These are phyloP conservation scores for Sebastes schlegelii DNA, from an alignment of 2,113 vertebrate species.

Conservation along the genomic window DNA sequence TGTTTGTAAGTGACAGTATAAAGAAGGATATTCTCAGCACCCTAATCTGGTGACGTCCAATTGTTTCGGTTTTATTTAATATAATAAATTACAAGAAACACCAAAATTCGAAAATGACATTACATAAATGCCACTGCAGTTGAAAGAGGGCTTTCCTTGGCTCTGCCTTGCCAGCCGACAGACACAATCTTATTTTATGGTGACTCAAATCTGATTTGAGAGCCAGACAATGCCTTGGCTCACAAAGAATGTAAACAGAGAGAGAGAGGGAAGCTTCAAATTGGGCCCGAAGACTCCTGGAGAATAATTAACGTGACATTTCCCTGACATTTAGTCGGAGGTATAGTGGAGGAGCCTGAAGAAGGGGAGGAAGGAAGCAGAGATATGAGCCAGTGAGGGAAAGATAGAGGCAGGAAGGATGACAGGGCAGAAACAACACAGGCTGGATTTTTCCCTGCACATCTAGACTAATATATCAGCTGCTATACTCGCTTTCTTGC, in stretches of 20 bases:
- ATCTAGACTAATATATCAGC: conserved; percentile 37
- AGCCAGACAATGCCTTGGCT: conserved; percentile 68
- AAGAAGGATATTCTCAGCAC: neutral
- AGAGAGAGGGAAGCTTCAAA: conserved; percentile 61
- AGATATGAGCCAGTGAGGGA: conserved; percentile 48
- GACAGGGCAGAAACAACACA: conserved; percentile 25
- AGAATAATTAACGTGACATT: conserved; percentile 89
- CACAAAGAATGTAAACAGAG: conserved; percentile 63
- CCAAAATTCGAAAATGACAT: conserved; percentile 7
- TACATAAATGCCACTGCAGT: conserved; percentile 31
- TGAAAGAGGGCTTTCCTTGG: conserved; percentile 46
- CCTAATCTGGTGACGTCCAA: neutral
- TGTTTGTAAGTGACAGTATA: neutral
- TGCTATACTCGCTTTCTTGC: conserved; percentile 18
- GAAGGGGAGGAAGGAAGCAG: conserved; percentile 55
- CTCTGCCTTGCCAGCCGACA: conserved; percentile 51
- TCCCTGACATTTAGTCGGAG: conserved; percentile 86
- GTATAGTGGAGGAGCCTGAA: conserved; percentile 74
- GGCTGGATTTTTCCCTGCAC: conserved; percentile 20
- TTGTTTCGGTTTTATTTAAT: neutral
- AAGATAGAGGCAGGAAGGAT: conserved; percentile 48
- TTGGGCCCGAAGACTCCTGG: conserved; percentile 75
- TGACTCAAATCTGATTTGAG: conserved; percentile 79
- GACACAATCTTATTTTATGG: conserved; percentile 78
- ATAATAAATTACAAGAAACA: conserved; percentile 23